Evolutionary conservation across 2,113 vertebrate species (phyloP), one percentile per base, ranked within the genome.

Genomic region (Machaerirhynchus nigripectus): DNA sequence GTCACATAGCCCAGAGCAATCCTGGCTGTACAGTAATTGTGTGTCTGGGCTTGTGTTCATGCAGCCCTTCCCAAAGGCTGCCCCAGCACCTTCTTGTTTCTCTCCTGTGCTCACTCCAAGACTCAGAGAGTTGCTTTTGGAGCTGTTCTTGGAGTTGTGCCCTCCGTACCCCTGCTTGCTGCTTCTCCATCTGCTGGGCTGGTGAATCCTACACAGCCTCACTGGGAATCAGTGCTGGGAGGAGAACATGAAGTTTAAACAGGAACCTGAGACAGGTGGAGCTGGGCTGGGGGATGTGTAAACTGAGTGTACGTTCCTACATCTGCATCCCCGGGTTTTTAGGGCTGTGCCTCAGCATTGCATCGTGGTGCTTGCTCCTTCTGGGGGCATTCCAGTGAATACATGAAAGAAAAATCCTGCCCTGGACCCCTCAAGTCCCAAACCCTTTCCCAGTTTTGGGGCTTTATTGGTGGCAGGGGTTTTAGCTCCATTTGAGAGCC

Each of bases 221-320:
- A 7, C 17, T 68, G 71, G 47, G 42, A 37, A 11, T 63, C 3
- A 1, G 39, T 23, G 28, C 50, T 26, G 31, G 35, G 10, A 46
- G 39, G 13, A 39, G 52, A 76, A 21, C 6, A 0, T 10, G 12
- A 13, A 9, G 30, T 37, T 76, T 26, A 12, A 40, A 13, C 4
- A 23, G 49, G 37, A 33, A 26, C 44, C 24, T 31, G 2, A 53
- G 75, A 12, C 47, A 82, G 26, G 31, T 78, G 60, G 49, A 65
- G 57, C n/a, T 73, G 78, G 52, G 37, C 28, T 95, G 61, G 74
- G 65, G 44, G 23, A 13, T 30, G 17, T 55, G 31, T 39, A 31
- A 47, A 50, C 22, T 22, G 20, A 28, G 13, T 2, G 7, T 42
- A 10, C 0, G 0, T 92, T 78, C 52, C 73, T 37, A 1, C 33